Evolutionary conservation across 2,888 invertebrate species (phyloP).

Genomic region (Poecilobothrus nobilitatus): DNA sequence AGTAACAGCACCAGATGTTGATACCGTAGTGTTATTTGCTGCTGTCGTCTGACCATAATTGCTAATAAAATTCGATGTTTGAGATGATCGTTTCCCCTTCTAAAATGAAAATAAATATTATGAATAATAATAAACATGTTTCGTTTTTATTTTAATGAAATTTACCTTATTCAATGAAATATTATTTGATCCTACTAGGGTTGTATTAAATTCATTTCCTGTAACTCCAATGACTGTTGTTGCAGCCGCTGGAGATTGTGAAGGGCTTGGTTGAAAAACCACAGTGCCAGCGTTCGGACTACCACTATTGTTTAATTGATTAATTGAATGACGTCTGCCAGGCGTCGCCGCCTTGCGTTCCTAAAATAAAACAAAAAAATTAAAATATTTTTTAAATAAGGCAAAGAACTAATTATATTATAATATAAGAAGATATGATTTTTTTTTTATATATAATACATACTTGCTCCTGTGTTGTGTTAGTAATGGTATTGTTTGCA

Average conservation of each 20-base stretch:
- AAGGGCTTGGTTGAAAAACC: constrained; percentile 45
- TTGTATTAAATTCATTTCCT: constrained; percentile 45
- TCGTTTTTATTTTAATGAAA: neutral
- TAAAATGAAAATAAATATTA: constrained; percentile 18
- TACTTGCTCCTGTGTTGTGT: constrained; percentile 43
- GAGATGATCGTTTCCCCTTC: constrained; percentile 20
- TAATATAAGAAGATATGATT: neutral
- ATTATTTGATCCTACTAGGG: constrained; percentile 45
- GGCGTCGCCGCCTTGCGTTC: constrained; percentile 46
- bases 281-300: constrained; percentile 45
- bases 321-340: constrained; percentile 44
- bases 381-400: constrained; percentile 15
- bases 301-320: constrained; percentile 42
- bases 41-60: constrained; percentile 42
- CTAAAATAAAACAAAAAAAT: constrained; percentile 26
- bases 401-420: too few species aligned
- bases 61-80: constrained; percentile 27
- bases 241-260: constrained; percentile 43
- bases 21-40: constrained; percentile 26
- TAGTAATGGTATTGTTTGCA: constrained; percentile 43
- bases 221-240: constrained; percentile 43
- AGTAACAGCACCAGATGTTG: constrained; percentile 32
- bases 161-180: constrained; percentile 44
- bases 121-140: constrained; percentile 4
- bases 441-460: constrained; percentile 17